These are phyloP conservation scores for Actinernus sp. DNA, from an alignment of 92 coral and sea anemone species.

Conservation along the genomic window DNA sequence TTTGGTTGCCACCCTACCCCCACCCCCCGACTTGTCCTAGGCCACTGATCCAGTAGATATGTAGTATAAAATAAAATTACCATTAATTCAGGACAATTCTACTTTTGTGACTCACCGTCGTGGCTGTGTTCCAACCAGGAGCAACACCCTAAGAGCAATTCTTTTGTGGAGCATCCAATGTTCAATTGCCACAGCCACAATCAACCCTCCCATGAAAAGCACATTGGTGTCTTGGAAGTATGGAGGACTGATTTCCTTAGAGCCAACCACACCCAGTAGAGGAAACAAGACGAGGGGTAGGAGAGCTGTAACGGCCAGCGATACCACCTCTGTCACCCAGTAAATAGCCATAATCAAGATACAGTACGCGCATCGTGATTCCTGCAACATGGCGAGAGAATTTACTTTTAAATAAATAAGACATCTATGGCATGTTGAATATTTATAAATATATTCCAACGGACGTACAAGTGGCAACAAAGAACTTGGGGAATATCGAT, in stretches of 20 bases:
- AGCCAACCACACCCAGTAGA: constrained; percentile 74
- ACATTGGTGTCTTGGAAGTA: constrained; percentile 90
- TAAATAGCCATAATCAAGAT: constrained; percentile 77
- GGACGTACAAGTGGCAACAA: too few species aligned
- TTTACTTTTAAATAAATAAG: too few species aligned
- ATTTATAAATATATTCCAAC: too few species aligned
- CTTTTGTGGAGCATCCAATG: constrained; percentile 87
- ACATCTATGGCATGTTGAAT: too few species aligned
- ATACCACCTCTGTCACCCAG: constrained; percentile 81
- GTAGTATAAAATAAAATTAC: too few species aligned
- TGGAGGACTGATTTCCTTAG: constrained; percentile 76
- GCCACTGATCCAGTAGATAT: too few species aligned
- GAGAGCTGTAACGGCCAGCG: constrained; percentile 82
- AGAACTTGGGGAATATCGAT: too few species aligned
- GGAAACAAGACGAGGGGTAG: constrained; percentile 80
- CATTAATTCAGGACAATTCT: too few species aligned
- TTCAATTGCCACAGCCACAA: constrained; percentile 89
- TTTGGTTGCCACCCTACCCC: too few species aligned
- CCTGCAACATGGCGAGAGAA: too few species aligned
- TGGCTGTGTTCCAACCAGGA: constrained; percentile 73
- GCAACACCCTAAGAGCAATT: constrained; percentile 66
- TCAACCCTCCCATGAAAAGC: constrained; percentile 81
- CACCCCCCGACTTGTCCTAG: too few species aligned
- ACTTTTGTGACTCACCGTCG: constrained; percentile 37
- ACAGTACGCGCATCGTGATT: constrained; percentile 73